Evolutionary conservation across 2,888 invertebrate genomes (phyloP), one percentile per base, ranked within the genome.

Genomic region (Caenorhabditis sp.): DNA sequence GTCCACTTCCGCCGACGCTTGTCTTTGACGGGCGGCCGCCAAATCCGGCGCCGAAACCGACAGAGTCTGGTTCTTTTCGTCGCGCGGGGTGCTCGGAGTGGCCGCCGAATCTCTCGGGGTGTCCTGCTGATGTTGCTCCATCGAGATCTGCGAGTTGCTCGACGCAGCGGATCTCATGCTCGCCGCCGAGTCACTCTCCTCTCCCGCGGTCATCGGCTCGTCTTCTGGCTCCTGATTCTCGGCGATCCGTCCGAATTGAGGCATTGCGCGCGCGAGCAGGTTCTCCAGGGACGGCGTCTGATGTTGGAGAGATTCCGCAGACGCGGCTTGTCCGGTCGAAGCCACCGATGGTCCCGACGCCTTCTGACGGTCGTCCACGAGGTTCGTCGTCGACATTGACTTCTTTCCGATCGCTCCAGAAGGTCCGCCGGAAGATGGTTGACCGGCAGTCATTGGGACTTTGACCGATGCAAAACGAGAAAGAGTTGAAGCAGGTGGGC

Each of bases 311-410:
- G 90, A 90, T 74, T 91, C 91, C 20, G 91, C 91, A 6, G 90
- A 90, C 0, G 90, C 90, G 11, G 91, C 91, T 82, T 91, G 91
- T 70, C 90, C 90, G 15, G 90, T 90, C 56, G 90, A 89, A 11
- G 91, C 90, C 41, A 90, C 91, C 8, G 71, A 71, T 26, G 79
- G 74, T 24, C 78, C 82, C 11, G 59, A 30, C 2, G 43, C n/a
- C n/a, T 59, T 61, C 17, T 55, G 39, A n/a, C 76, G 75, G 7
- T 83, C 86, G 52, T 88, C 88, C 7, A 87, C 83, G 45, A 89
- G 80, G 70, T 89, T 89, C 9, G 89, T 89, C 0, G 89, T 89
- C 2, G 88, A 88, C 89, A 88, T 89, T 20, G 87, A 87, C 58
- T 89, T 89, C 71, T 88, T 86, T 15, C 83, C 82, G 8, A 73